A percentile compares a stretch with the other conserved stretches of the same genome.
phyloP scores from a whole-genome alignment of 2,797 vertebrate genomes.

The Falco berigora region DNA sequence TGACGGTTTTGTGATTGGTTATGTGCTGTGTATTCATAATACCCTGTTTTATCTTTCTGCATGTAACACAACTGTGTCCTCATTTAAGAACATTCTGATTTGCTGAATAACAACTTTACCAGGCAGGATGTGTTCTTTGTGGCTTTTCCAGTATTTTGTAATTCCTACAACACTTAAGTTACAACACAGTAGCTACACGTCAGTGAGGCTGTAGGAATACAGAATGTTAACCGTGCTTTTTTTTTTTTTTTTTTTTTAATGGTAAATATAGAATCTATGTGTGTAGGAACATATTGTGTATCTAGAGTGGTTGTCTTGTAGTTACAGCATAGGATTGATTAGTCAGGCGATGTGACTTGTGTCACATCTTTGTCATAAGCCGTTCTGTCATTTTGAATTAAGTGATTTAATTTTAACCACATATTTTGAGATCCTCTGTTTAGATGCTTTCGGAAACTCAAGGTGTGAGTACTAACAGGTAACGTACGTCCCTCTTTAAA shows the following conservation, averaged over 20 bases:
- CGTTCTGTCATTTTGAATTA: constrained; percentile 9
- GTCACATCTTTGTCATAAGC: constrained; percentile 5
- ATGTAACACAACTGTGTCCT: background rate
- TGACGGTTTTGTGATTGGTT: background rate
- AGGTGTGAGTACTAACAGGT: constrained; percentile 44
- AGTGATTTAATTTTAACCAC: constrained; percentile 25
- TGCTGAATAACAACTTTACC: background rate
- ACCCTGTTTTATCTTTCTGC: background rate
- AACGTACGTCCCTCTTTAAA: background rate
- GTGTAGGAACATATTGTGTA: background rate
- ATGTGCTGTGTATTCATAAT: background rate
- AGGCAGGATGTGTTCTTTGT: background rate
- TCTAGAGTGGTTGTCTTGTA: background rate
- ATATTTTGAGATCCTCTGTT: constrained; percentile 36
- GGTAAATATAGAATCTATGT: background rate
- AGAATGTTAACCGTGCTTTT: background rate
- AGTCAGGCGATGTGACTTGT: background rate
- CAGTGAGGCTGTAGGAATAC: background rate
- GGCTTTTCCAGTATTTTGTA: background rate
- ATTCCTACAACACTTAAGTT: background rate
- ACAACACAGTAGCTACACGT: background rate
- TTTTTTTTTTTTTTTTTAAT: background rate
- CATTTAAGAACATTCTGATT: background rate
- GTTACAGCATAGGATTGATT: background rate
- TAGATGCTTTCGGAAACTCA: constrained; percentile 26